Evolutionary conservation across 1,140 invertebrate species (phyloP), one percentile per base, ranked within the genome.

Genomic region (Pogonus chalceus): DNA sequence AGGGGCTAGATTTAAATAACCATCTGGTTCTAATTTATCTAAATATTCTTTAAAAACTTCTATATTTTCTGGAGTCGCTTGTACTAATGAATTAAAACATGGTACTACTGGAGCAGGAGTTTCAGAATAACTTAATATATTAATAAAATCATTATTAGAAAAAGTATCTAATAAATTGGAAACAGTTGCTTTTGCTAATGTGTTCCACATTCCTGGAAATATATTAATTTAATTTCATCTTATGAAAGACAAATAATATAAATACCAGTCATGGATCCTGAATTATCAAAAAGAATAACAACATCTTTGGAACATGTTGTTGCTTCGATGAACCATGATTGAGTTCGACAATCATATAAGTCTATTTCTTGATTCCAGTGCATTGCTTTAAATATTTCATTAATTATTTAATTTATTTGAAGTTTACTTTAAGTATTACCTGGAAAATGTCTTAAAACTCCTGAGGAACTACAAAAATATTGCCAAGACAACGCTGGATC

Each of bases 261-360:
- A 52, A 51, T 79, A 22, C 96, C 96, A 20, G 85, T 88, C 97
- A 99, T 99, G 12, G 95, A 98, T n/a, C 96, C 97, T 53, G 92
- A 91, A 35, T 82, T 83, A 68, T 99, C 97, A 35, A 99, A 77
- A 20, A 99, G 72, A 56, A 99, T 96, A 20, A 99, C 82, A 57
- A 99, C 84, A 67, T 99, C 95, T 72, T 99, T 99, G 9, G 94
- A 93, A 60, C 92, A 95, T 0, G 94, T 96, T 0, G 96, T 91
- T 1, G 96, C 95, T 72, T 96, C 88, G 56, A 98, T 95, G 69
- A 96, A 99, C 92, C 92, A 96, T 20, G 87, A 87, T 46, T 87
- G 75, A 16, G 87, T 83, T 9, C 92, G 79, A 62, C 89, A 92
- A 65, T 95, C 92, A 64, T 91, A 96, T 1, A 82, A 70, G 10